Evolutionary conservation across 2,113 vertebrate species (phyloP).

Genomic region (Vicugna pacos): DNA sequence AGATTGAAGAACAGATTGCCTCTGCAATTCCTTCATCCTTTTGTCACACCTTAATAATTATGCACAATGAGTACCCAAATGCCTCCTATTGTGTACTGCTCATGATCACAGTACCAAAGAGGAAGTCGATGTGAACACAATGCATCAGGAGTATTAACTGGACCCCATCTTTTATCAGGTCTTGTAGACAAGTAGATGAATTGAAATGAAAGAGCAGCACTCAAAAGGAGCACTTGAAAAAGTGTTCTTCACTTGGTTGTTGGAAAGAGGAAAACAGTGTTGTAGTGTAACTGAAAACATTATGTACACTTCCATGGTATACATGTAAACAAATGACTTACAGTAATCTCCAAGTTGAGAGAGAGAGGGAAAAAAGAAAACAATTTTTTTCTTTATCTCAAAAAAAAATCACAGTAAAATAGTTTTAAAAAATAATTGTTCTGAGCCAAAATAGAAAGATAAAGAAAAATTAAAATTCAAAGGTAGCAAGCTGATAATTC

Average conservation of each 20-base stretch:
- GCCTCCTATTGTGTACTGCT: conserved; percentile 57
- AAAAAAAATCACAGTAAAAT: neutral
- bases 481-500: neutral
- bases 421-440: neutral
- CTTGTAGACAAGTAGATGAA: neutral
- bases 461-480: neutral
- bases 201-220: conserved; percentile 42
- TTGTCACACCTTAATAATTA: conserved; percentile 84
- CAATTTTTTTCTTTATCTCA: neutral
- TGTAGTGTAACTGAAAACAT: neutral
- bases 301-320: neutral
- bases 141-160: conserved; percentile 49
- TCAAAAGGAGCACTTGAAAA: conserved; percentile 31
- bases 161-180: conserved; percentile 53
- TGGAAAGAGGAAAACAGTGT: neutral
- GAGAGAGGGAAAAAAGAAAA: neutral
- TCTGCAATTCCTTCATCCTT: conserved; percentile 70
- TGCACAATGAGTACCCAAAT: conserved; percentile 76
- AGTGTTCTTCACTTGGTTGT: neutral
- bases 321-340: neutral
- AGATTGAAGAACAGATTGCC: conserved; percentile 83
- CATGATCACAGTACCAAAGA: neutral
- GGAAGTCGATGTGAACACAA: neutral
- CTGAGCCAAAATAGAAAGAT: neutral
- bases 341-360: neutral